A percentile compares a stretch with the other conserved stretches of the same genome.
These are phyloP conservation scores for Phlogophora meticulosa DNA, from an alignment of 2,888 invertebrate genomes.

Conservation along the genomic window DNA sequence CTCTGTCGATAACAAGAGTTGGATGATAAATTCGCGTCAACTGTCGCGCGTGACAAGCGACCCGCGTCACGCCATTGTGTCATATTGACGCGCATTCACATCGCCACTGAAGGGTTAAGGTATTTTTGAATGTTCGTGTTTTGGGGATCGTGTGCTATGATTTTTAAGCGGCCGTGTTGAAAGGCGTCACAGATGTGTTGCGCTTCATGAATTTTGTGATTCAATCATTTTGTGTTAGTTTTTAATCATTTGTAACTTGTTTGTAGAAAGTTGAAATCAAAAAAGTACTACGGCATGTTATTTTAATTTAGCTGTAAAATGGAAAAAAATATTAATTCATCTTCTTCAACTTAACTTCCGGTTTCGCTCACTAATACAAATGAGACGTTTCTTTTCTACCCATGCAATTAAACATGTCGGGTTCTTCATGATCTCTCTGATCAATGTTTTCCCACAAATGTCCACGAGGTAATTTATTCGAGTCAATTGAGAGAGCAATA, in stretches of 20 bases:
- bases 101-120: constrained; percentile 69
- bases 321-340: too few species aligned
- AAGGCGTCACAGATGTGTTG: constrained; percentile 27
- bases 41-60: constrained; percentile 67
- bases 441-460: not conserved
- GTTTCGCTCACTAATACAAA: too few species aligned
- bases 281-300: too few species aligned
- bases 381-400: too few species aligned
- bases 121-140: constrained; percentile 71
- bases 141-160: constrained; percentile 56
- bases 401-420: not conserved
- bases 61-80: constrained; percentile 78
- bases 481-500: constrained; percentile 6
- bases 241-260: not conserved
- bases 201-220: constrained; percentile 8
- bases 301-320: too few species aligned
- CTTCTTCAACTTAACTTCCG: too few species aligned
- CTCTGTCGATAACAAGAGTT: constrained; percentile 79
- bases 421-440: not conserved
- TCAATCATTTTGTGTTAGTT: not conserved
- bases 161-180: constrained; percentile 47
- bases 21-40: constrained; percentile 79
- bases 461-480: constrained; percentile 19
- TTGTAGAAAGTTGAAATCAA: not conserved
- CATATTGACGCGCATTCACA: constrained; percentile 72